Evolutionary conservation across 2,888 invertebrate species (phyloP).

Genomic region (Andrena fulva): DNA sequence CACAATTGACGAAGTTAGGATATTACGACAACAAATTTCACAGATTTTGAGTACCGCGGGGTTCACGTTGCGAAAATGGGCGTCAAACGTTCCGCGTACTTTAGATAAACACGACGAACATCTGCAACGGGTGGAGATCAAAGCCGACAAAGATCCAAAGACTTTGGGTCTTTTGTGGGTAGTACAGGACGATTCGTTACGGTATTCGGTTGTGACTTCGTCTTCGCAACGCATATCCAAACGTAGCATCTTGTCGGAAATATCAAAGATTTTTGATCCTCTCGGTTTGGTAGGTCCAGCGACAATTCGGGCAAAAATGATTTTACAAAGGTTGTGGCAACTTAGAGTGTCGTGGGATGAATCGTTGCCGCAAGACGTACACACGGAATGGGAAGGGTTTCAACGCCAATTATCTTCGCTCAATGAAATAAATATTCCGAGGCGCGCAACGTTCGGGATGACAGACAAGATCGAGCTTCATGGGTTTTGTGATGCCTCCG

Average conservation of each 20-base stretch:
- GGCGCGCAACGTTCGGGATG: not conserved
- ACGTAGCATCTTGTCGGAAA: not conserved
- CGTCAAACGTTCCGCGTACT: not conserved
- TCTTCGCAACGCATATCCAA: not conserved
- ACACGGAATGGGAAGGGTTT: not conserved
- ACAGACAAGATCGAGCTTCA: not conserved
- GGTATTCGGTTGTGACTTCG: not conserved
- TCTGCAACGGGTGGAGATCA: not conserved
- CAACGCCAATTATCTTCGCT: not conserved
- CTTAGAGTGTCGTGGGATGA: constrained; percentile 9
- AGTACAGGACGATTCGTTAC: not conserved
- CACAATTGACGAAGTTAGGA: too few species aligned
- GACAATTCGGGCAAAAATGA: constrained; percentile 1
- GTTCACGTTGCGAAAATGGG: constrained; percentile 1
- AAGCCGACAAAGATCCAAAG: not conserved
- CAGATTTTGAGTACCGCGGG: too few species aligned
- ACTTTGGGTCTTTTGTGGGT: constrained; percentile 27
- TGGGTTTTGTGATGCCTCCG: constrained; percentile 22
- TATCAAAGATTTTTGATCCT: constrained; percentile 16
- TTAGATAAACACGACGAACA: too few species aligned
- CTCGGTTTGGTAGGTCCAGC: constrained; percentile 25
- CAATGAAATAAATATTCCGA: not conserved
- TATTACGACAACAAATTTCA: too few species aligned
- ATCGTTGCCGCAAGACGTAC: not conserved
- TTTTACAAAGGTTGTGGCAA: constrained; percentile 15